Evolutionary conservation across 2,113 vertebrate genomes (phyloP).

Genomic region (Bostrychus sinensis): DNA sequence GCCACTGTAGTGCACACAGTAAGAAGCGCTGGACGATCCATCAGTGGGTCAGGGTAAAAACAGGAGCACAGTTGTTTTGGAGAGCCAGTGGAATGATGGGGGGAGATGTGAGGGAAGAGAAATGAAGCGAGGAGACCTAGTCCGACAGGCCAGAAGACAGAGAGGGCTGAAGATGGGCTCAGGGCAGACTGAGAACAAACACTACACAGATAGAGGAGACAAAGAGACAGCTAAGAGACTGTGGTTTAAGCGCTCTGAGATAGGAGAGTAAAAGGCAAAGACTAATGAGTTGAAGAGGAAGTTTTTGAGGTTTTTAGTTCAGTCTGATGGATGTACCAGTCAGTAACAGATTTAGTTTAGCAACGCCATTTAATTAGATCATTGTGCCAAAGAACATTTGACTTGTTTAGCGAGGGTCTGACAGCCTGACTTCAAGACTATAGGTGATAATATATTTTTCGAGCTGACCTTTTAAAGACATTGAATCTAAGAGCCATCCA

Average conservation of each 20-base stretch:
- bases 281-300: constrained; percentile 40
- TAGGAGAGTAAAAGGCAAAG: constrained; percentile 33
- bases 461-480: constrained; percentile 1
- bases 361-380: constrained; percentile 8
- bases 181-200: constrained; percentile 42
- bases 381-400: background rate
- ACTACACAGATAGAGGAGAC: constrained; percentile 33
- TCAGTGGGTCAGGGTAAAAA: constrained; percentile 22
- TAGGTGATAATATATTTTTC: background rate
- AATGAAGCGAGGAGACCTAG: constrained; percentile 45
- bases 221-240: constrained; percentile 43
- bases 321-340: constrained; percentile 7
- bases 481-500: background rate
- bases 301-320: constrained; percentile 28
- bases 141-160: constrained; percentile 57
- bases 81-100: constrained; percentile 53
- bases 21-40: constrained; percentile 28
- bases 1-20: background rate
- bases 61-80: constrained; percentile 49
- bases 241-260: constrained; percentile 60
- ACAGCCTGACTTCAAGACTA: background rate
- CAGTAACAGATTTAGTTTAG: background rate
- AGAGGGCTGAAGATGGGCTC: constrained; percentile 56
- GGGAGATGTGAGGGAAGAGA: constrained; percentile 51
- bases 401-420: background rate